These are phyloP conservation scores for Acomys russatus DNA, from an alignment of 2,797 vertebrate species.

Conservation along the genomic window DNA sequence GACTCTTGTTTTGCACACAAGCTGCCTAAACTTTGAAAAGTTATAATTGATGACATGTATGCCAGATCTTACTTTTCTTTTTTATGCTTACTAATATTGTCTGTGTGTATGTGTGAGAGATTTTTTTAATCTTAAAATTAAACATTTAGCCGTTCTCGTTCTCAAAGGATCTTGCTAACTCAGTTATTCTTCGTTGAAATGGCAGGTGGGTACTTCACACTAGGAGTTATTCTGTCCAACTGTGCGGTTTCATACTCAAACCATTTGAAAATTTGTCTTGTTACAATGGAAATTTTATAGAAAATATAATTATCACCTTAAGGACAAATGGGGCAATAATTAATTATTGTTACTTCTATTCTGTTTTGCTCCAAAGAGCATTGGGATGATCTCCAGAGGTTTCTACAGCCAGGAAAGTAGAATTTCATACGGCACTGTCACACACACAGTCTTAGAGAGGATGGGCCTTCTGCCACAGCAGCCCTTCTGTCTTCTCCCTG, in stretches of 20 bases:
- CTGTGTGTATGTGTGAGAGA: not conserved
- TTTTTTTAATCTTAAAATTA: constrained; percentile 50
- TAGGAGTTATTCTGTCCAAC: not conserved
- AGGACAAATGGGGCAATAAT: constrained; percentile 14
- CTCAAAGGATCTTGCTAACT: constrained; percentile 49
- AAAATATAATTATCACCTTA: constrained; percentile 22
- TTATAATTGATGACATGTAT: not conserved
- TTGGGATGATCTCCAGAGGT: constrained; percentile 21
- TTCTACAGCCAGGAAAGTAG: constrained; percentile 2
- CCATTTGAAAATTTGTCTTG: constrained; percentile 13
- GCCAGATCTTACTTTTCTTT: not conserved
- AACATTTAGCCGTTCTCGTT: constrained; percentile 30
- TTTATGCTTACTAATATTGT: not conserved
- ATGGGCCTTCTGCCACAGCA: not conserved
- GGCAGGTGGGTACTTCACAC: not conserved
- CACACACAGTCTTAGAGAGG: not conserved
- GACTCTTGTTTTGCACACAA: not conserved
- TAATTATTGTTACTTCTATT: constrained; percentile 38
- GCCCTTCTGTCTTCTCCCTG: not conserved
- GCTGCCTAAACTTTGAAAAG: not conserved
- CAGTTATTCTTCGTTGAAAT: constrained; percentile 36
- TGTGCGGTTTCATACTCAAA: not conserved
- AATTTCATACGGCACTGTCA: not conserved
- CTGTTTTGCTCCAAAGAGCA: constrained; percentile 19
- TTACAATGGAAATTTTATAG: not conserved